These are phyloP conservation scores for Epizoanthus rinbou DNA, from an alignment of 92 coral and sea anemone genomes.

Conservation along the genomic window DNA sequence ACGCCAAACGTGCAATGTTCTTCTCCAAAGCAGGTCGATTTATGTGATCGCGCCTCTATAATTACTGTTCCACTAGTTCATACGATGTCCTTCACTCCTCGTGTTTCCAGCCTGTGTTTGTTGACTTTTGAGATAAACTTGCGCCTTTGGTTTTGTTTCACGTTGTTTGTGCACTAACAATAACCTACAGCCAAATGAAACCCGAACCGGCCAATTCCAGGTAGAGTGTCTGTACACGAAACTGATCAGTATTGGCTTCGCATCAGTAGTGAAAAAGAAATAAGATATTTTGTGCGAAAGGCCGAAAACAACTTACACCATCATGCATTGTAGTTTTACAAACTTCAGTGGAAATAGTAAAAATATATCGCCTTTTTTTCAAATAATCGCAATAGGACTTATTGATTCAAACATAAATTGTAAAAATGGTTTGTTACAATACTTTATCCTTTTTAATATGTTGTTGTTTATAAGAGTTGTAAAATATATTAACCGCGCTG, in stretches of 20 bases:
- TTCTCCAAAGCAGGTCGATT: background rate
- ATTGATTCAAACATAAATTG: too few relatives aligned
- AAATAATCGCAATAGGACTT: too few relatives aligned
- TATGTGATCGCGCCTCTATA: background rate
- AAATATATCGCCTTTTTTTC: too few relatives aligned
- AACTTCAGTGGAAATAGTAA: too few relatives aligned
- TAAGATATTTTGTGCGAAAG: too few relatives aligned
- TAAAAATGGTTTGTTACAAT: too few relatives aligned
- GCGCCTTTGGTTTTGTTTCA: background rate
- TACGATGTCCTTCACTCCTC: background rate
- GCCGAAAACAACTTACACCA: too few relatives aligned
- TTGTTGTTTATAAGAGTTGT: too few relatives aligned
- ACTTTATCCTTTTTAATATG: too few relatives aligned
- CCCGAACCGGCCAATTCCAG: background rate
- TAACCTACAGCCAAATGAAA: background rate
- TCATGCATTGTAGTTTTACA: too few relatives aligned
- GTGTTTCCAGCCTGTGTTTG: conserved; percentile 29
- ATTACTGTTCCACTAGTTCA: conserved; percentile 25
- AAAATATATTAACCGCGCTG: too few relatives aligned
- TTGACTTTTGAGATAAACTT: conserved; percentile 28
- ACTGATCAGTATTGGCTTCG: background rate
- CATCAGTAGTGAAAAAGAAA: too few relatives aligned
- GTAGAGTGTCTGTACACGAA: background rate
- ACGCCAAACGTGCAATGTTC: background rate
- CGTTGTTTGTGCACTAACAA: conserved; percentile 24